Conservation (phyloP, 2,797 vertebrate genomes). For the Mormyrus hasselquistii region DNA sequence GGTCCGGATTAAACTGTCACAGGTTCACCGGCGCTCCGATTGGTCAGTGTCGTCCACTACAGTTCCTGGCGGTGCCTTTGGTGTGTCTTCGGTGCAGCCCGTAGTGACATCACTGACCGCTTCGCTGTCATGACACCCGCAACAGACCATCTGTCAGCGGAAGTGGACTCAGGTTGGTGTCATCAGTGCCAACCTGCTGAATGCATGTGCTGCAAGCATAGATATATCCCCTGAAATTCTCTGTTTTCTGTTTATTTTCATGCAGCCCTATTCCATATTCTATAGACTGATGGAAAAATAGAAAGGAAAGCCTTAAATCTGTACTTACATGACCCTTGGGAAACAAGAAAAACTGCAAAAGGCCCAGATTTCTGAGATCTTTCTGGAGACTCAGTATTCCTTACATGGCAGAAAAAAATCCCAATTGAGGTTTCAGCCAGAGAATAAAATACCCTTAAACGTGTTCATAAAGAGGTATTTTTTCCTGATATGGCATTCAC, state of each 20-base stretch:
- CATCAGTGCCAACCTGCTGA: not conserved
- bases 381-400: not conserved
- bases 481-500: not conserved
- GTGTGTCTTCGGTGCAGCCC: not conserved
- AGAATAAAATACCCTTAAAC: not conserved
- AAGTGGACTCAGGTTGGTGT: not conserved
- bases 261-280: not conserved
- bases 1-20: not conserved
- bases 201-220: not conserved
- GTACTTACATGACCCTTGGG: not conserved
- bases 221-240: not conserved
- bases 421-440: not conserved
- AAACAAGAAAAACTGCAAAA: not conserved
- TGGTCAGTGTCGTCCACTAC: not conserved
- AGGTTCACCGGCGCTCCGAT: not conserved
- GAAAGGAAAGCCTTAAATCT: not conserved
- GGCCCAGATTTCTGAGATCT: not conserved
- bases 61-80: not conserved
- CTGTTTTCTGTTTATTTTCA: too few relatives aligned
- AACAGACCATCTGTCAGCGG: constrained; percentile 8
- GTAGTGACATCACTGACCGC: not conserved
- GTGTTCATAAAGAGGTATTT: not conserved
- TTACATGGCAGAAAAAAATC: not conserved
- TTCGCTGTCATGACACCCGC: not conserved
- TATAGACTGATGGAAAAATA: not conserved